Evolutionary conservation across 2,797 vertebrate species (phyloP).

Genomic region (Schizopygopsis malacanthus): DNA sequence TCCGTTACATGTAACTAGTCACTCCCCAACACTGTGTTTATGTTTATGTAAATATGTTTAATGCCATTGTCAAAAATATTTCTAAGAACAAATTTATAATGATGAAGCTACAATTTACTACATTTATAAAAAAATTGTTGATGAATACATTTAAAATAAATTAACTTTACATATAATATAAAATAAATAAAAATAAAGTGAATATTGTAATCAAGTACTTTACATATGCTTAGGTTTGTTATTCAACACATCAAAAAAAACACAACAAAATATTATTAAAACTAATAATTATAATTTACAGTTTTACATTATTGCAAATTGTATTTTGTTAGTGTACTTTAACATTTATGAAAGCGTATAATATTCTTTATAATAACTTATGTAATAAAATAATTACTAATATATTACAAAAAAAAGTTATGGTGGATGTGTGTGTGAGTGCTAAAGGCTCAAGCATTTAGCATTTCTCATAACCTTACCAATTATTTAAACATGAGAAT

Average conservation of each 20-base stretch:
- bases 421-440: background rate
- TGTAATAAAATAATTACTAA: background rate
- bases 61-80: background rate
- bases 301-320: background rate
- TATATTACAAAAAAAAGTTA: background rate
- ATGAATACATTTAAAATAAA: background rate
- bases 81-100: too few relatives aligned
- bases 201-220: background rate
- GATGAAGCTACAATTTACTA: too few relatives aligned
- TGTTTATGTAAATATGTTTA: background rate
- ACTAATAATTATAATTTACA: background rate
- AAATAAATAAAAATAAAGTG: background rate
- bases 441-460: background rate
- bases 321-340: background rate
- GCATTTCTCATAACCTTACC: background rate
- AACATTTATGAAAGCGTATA: background rate
- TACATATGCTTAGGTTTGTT: background rate
- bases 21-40: too few relatives aligned
- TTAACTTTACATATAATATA: background rate
- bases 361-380: background rate
- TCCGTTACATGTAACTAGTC: too few relatives aligned
- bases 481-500: constrained; percentile 1
- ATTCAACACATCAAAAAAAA: background rate
- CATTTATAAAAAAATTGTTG: background rate
- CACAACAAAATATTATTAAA: background rate